A percentile compares a stretch with the other conserved stretches of the same genome.
phyloP scores from a whole-genome alignment of 1,140 invertebrate genomes.

The Cecropterus lyciades region DNA sequence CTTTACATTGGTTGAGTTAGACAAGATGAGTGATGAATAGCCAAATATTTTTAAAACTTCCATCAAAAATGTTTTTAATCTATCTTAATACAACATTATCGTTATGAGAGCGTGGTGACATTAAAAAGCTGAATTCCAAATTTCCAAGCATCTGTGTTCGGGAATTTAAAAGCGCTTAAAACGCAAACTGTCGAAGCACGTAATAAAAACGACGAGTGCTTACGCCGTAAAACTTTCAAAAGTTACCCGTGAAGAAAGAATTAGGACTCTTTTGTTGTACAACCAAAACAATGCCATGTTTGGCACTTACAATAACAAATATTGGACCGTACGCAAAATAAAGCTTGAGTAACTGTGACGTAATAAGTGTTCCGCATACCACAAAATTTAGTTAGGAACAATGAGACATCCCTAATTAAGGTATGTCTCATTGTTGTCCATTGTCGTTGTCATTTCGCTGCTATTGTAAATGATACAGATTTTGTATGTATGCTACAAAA shows the following conservation, averaged over 20 bases:
- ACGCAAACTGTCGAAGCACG: slow-evolving; percentile 41
- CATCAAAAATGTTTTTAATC: neutral
- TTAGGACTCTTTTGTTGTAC: slow-evolving; percentile 64
- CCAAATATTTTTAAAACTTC: neutral
- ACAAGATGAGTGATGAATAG: no score
- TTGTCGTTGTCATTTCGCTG: no score
- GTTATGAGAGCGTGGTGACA: neutral
- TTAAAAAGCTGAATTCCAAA: neutral
- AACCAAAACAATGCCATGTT: slow-evolving; percentile 76
- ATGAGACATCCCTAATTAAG: no score
- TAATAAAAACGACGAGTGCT: slow-evolving; percentile 45
- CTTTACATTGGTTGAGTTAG: no score
- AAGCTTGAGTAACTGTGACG: slow-evolving; percentile 1
- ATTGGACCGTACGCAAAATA: slow-evolving; percentile 43
- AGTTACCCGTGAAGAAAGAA: slow-evolving; percentile 41
- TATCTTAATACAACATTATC: neutral
- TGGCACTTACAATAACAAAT: slow-evolving; percentile 73
- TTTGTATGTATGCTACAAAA: no score
- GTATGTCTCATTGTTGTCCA: no score
- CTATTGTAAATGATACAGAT: no score
- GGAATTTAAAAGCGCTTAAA: slow-evolving; percentile 48
- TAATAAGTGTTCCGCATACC: neutral
- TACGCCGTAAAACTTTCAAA: slow-evolving; percentile 45
- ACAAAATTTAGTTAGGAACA: no score
- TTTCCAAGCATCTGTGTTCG: slow-evolving; percentile 4